Base-by-base conservation (phyloP, 2,888 invertebrate genomes). In the Rhorus exstirpatorius region DNA sequence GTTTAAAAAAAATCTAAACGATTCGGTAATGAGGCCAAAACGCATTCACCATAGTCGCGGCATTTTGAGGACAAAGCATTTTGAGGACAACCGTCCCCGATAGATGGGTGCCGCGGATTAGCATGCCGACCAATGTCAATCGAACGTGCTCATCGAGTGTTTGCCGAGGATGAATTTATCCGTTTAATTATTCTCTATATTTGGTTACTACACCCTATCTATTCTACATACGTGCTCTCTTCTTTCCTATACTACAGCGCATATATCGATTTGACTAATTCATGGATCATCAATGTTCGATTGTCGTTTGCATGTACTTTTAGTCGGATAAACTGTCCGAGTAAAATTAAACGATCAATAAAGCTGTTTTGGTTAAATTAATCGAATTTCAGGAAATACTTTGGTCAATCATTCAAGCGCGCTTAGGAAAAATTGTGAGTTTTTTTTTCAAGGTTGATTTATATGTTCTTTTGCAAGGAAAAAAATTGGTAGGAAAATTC, bases 21-120 rank as follows among this genome's bases (percentile, higher is more conserved):
- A 83, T 83, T 55, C 77, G 14, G 67, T 78, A 78, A 88, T 86
- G 87, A 86, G 84, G 81, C 84, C 70, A 79, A 87, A 87, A 88
- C 87, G 87, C 86, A 86, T 87, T 88, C 71, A 72, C 60, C 24
- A 70, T 67, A 51, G 35, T 53, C 51, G 51, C 49, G 26, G 49
- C 26, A 74, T 44, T 79, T 46, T 70, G n/a, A 44, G 49, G 46
- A 67, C 72, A 65, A 74, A n/a, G 53, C 35, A 72, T 49, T 79
- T 44, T 68, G 14, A 41, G 46, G 49, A 67, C 72, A 65, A 74
- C 49, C 70, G 46, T 6, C 19, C 35, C n/a, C 75, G 71, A 58
- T 75, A 53, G 65, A 70, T 49, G n/a, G n/a, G 65, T 53, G 58
- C 74, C 21, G 14, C 19, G 49, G 19, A 72, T 61, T 46, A 61